Evolutionary conservation across 2,113 vertebrate species (phyloP).

Genomic region (Syrmaticus mikado): DNA sequence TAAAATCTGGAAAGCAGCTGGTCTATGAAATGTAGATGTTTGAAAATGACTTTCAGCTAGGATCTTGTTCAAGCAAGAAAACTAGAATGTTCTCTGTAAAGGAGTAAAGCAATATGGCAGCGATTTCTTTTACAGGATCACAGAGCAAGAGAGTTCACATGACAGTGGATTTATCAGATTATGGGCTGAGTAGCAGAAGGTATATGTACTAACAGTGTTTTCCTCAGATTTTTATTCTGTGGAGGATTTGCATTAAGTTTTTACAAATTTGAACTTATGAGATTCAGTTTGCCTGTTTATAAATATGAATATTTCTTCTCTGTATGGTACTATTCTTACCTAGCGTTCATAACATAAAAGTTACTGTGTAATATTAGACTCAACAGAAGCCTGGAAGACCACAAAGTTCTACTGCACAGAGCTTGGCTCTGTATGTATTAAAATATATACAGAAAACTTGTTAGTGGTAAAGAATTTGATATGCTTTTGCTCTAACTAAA

Average conservation of each 20-base stretch:
- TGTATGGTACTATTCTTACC: neutral
- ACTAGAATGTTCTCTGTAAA: neutral
- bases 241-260: neutral
- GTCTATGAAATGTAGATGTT: neutral
- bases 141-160: neutral
- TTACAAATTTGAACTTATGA: neutral
- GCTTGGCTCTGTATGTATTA: neutral
- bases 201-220: neutral
- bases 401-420: neutral
- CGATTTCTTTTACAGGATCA: neutral
- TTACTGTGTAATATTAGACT: neutral
- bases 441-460: neutral
- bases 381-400: neutral
- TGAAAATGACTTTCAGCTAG: neutral
- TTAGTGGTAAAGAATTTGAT: conserved; percentile 17
- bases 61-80: neutral
- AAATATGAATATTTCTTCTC: neutral
- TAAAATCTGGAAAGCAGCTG: conserved; percentile 19
- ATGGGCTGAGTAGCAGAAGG: neutral
- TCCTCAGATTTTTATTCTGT: neutral
- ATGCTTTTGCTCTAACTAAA: neutral
- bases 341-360: neutral
- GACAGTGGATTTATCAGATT: neutral
- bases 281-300: neutral
- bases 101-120: neutral